phyloP scores from a whole-genome alignment of 2,113 vertebrate species.

The Thalassoma bifasciatum region DNA sequence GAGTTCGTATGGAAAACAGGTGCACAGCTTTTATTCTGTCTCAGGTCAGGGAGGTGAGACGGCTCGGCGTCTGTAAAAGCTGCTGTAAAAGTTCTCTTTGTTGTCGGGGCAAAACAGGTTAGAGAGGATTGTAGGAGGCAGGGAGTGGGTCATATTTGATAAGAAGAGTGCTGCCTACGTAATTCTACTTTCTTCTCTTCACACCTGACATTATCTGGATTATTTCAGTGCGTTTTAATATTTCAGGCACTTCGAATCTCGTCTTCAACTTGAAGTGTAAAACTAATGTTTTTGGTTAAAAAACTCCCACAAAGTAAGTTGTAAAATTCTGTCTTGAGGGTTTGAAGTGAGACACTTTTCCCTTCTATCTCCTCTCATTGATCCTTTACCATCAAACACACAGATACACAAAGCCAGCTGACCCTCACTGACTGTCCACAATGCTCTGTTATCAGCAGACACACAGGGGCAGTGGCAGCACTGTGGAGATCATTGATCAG shows the following conservation, averaged over 20 bases:
- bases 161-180: neutral
- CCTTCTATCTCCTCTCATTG: constrained; percentile 17
- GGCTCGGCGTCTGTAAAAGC: constrained; percentile 4
- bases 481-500: constrained; percentile 56
- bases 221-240: no score
- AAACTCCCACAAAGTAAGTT: no score
- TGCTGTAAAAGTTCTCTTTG: neutral
- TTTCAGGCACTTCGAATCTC: no score
- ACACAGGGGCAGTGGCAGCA: constrained; percentile 43
- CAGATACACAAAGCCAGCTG: constrained; percentile 29
- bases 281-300: no score
- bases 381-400: constrained; percentile 23
- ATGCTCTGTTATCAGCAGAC: constrained; percentile 20
- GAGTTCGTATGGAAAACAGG: constrained; percentile 40
- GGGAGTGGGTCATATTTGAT: neutral
- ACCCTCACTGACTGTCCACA: constrained; percentile 32
- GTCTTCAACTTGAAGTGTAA: no score
- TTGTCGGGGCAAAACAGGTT: neutral
- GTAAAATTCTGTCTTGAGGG: neutral
- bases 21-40: constrained; percentile 7
- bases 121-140: neutral
- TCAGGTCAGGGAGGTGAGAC: constrained; percentile 27
- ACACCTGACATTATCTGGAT: no score
- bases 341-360: neutral
- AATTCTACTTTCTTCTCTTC: no score